These are phyloP conservation scores for Sisor rabdophorus DNA, from an alignment of 2,113 vertebrate genomes.

Conservation along the genomic window DNA sequence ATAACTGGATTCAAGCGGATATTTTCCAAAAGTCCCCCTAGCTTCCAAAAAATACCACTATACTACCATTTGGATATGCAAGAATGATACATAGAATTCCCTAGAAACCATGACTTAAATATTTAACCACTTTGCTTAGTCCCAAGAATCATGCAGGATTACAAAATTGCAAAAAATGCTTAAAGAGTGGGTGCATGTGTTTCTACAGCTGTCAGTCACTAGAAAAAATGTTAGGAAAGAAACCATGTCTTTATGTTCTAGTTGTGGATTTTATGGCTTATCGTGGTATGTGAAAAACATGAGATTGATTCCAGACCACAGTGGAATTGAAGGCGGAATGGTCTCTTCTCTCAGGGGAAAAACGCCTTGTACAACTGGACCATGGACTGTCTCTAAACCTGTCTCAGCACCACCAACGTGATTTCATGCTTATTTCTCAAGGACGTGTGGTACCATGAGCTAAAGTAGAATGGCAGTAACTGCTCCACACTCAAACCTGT, in stretches of 20 bases:
- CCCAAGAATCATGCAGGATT: slow-evolving; percentile 12
- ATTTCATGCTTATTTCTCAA: slow-evolving; percentile 34
- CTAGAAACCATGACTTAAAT: not conserved
- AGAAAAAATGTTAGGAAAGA: slow-evolving; percentile 63
- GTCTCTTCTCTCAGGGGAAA: slow-evolving; percentile 10
- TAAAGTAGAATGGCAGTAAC: not conserved
- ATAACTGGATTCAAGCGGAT: slow-evolving; percentile 4
- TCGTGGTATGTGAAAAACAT: slow-evolving; percentile 61
- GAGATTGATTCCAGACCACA: slow-evolving; percentile 70
- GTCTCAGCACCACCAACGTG: slow-evolving; percentile 37
- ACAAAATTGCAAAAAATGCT: slow-evolving; percentile 46
- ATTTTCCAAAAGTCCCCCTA: slow-evolving; percentile 4
- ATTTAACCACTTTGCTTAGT: not conserved
- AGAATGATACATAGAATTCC: no score
- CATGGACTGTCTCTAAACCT: slow-evolving; percentile 32
- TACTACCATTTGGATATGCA: not conserved
- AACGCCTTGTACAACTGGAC: slow-evolving; percentile 44
- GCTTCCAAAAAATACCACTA: not conserved
- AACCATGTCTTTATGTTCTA: slow-evolving; percentile 66
- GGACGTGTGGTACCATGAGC: not conserved
- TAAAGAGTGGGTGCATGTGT: slow-evolving; percentile 50
- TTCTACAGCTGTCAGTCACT: slow-evolving; percentile 65
- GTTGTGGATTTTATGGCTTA: slow-evolving; percentile 66
- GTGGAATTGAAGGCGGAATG: slow-evolving; percentile 9
- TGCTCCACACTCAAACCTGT: slow-evolving; percentile 20